A percentile compares a stretch with the other conserved stretches of the same genome.
phyloP scores from a whole-genome alignment of 2,113 vertebrate species.

The Pyrgilauda ruficollis region DNA sequence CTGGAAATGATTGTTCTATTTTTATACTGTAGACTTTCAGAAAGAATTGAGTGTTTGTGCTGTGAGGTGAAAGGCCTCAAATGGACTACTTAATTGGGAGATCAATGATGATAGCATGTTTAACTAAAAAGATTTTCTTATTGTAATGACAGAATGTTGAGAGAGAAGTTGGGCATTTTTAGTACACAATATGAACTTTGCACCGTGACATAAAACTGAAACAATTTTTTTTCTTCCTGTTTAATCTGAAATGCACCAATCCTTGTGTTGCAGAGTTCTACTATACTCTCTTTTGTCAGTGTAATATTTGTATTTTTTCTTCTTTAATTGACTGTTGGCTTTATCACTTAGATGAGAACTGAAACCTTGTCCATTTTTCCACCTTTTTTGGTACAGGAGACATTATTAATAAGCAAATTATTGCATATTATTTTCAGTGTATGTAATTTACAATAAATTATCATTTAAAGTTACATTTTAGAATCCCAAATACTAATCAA shows the following conservation, averaged over 20 bases:
- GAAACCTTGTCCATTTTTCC: not conserved
- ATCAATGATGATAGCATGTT: not conserved
- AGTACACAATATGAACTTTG: not conserved
- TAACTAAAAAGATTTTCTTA: not conserved
- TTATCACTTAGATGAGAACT: not conserved
- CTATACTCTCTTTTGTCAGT: not conserved
- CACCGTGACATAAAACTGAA: not conserved
- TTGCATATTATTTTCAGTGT: not conserved
- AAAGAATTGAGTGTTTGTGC: not conserved
- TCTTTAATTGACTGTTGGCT: not conserved
- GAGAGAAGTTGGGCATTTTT: not conserved
- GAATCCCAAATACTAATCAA: not conserved
- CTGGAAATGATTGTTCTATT: not conserved
- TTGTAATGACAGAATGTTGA: not conserved
- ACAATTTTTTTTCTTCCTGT: not conserved
- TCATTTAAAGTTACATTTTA: not conserved
- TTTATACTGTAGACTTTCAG: not conserved
- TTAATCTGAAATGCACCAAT: not conserved
- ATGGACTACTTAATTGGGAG: not conserved
- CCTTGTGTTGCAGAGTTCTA: not conserved
- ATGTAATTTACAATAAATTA: not conserved
- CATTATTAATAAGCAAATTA: not conserved
- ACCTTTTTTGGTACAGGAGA: accelerated
- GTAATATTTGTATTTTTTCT: not conserved
- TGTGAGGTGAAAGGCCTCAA: not conserved